Percentiles rank a stretch among this genome's conserved stretches.
Evolutionary conservation across 2,888 invertebrate genomes (phyloP).

Genomic region (Thymelicus lineola): DNA sequence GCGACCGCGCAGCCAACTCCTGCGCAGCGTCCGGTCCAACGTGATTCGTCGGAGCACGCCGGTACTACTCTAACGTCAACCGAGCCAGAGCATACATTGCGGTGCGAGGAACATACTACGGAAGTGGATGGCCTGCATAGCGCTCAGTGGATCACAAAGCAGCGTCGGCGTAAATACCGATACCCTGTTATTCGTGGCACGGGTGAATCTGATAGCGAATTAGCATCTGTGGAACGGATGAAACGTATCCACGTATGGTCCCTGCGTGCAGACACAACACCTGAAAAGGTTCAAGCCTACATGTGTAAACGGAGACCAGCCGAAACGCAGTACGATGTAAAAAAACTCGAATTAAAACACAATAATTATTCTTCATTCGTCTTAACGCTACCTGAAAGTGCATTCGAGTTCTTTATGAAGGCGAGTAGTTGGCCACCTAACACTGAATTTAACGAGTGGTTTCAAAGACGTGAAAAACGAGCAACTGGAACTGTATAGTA

Average conservation of each 20-base stretch:
- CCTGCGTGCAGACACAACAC: slow-evolving; percentile 1
- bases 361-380: background rate
- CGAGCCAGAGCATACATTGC: too few species aligned
- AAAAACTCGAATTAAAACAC: slow-evolving; percentile 15
- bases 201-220: background rate
- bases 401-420: slow-evolving; percentile 17
- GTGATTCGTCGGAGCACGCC: too few species aligned
- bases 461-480: slow-evolving; percentile 1
- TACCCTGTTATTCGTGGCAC: slow-evolving; percentile 9
- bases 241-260: slow-evolving; percentile 12
- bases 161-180: background rate
- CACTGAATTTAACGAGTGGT: slow-evolving; percentile 3
- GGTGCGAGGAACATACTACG: background rate
- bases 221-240: slow-evolving; percentile 12
- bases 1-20: too few species aligned
- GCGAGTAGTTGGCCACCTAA: slow-evolving; percentile 21
- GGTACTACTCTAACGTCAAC: too few species aligned
- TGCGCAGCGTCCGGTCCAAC: background rate
- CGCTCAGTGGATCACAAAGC: background rate
- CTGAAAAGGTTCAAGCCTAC: slow-evolving; percentile 6
- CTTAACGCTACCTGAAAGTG: slow-evolving; percentile 13
- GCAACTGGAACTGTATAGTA: background rate
- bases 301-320: slow-evolving; percentile 6
- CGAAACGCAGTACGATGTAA: background rate
- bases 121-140: too few species aligned